Base-by-base conservation (phyloP, 2,888 invertebrate genomes). In the Dasysyrphus tricinctus region DNA sequence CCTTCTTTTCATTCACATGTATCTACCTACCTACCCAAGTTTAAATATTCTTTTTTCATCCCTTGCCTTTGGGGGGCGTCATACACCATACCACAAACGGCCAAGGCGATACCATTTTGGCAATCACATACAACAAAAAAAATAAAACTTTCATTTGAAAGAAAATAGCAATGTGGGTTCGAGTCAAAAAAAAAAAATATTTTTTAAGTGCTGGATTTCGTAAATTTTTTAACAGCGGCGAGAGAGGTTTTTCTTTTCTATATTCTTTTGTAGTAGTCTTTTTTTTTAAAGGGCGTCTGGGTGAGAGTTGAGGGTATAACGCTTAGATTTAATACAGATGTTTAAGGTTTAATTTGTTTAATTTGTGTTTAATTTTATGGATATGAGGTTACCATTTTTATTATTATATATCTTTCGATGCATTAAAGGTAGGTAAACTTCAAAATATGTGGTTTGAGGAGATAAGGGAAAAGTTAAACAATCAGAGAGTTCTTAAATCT, bases 191-290 rank as follows among this genome's bases (percentile, higher is more conserved):
- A 59, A 37, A 29, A 39, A 69, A 83, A 75, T 59, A 14, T 59
- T n/a, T 70, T 83, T 19, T 79, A 83, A 83, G 75, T 79, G 83
- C 63, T 75, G 12, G 16, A 57, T 65, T 72, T 57, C 47, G 74
- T 75, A 75, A 56, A 70, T n/a, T 70, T 70, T 83, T 79, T 83
- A 79, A 83, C 70, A 51, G 54, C 70, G 57, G 54, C 29, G 19
- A 54, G 65, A 29, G 19, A 59, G 56, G 32, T 47, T 37, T 47
- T 54, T 44, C n/a, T 70, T 61, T 44, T 54, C n/a, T 51, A 44
- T 57, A 39, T 72, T 34, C 57, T 42, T 54, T 61, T 14, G 12
- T 75, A 51, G 16, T 19, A 11, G 19, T 47, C 24, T 34, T 37
- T 47, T 57, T 63, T 47, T 54, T 69, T 61, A 29, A n/a, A 29